Evolutionary conservation across 2,888 invertebrate genomes (phyloP).

Genomic region (Coecobrya sp.): DNA sequence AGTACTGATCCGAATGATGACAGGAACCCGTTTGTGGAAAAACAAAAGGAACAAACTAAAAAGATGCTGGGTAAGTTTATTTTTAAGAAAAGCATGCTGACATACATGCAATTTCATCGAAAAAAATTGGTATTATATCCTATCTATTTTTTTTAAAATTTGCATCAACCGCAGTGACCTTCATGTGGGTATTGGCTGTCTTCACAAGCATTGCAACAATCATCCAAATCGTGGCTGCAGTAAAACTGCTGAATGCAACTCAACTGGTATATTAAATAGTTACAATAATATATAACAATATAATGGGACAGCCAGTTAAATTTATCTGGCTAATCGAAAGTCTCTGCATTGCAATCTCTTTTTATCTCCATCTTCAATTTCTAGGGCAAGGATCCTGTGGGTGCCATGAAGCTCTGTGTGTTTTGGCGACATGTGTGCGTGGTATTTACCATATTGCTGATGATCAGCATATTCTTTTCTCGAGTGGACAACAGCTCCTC

Average conservation of each 20-base stretch:
- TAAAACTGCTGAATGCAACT: conserved; percentile 80
- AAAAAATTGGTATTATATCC: background rate
- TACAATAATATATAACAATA: background rate
- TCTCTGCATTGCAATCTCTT: conserved; percentile 1
- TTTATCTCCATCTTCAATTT: conserved; percentile 11
- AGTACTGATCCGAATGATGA: background rate
- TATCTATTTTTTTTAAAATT: background rate
- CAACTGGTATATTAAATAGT: conserved; percentile 72
- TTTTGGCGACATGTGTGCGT: conserved; percentile 81
- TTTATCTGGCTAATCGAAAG: too few relatives aligned
- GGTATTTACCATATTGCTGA: conserved; percentile 76
- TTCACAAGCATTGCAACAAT: conserved; percentile 65
- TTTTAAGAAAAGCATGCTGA: too few relatives aligned
- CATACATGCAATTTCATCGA: background rate
- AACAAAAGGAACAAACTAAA: conserved; percentile 27
- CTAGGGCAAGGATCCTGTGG: conserved; percentile 81
- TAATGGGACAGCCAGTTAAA: background rate
- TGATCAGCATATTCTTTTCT: conserved; percentile 64
- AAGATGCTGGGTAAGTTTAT: conserved; percentile 33
- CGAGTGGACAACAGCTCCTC: conserved; percentile 32
- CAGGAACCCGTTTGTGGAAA: background rate
- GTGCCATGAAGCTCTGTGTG: conserved; percentile 74
- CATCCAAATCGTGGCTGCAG: conserved; percentile 78
- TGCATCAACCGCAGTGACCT: conserved; percentile 50
- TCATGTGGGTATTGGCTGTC: conserved; percentile 72